Conservation (phyloP, 2,113 vertebrate genomes). For the Rhodinocichla rosea region DNA sequence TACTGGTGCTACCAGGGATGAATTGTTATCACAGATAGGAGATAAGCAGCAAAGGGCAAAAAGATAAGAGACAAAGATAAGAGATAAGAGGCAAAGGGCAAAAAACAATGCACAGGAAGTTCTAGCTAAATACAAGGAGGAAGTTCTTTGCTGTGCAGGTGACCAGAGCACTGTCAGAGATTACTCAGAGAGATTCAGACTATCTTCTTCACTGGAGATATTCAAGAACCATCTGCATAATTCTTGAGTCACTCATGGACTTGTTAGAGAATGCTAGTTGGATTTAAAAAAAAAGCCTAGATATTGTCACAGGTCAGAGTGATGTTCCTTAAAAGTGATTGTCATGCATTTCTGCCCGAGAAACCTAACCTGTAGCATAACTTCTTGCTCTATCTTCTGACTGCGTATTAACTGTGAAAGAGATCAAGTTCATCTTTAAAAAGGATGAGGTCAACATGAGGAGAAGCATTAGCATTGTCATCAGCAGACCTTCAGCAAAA, state of each 20-base stretch:
- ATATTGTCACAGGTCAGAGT: neutral
- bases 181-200: neutral
- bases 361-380: neutral
- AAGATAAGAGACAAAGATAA: neutral
- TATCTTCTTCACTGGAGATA: neutral
- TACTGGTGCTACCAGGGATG: neutral
- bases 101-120: neutral
- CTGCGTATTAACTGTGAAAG: neutral
- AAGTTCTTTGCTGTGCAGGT: neutral
- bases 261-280: neutral
- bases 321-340: neutral
- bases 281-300: neutral
- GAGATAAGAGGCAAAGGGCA: neutral
- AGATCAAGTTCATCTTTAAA: neutral
- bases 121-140: neutral
- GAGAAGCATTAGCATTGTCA: neutral
- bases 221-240: neutral
- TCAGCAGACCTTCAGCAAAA: neutral
- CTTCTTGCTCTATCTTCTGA: neutral
- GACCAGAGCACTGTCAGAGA: neutral
- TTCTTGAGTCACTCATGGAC: neutral
- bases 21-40: neutral
- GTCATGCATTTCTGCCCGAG: neutral
- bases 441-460: neutral
- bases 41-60: neutral